Evolutionary conservation across 2,797 vertebrate genomes (phyloP).

Genomic region (Lates japonicus): DNA sequence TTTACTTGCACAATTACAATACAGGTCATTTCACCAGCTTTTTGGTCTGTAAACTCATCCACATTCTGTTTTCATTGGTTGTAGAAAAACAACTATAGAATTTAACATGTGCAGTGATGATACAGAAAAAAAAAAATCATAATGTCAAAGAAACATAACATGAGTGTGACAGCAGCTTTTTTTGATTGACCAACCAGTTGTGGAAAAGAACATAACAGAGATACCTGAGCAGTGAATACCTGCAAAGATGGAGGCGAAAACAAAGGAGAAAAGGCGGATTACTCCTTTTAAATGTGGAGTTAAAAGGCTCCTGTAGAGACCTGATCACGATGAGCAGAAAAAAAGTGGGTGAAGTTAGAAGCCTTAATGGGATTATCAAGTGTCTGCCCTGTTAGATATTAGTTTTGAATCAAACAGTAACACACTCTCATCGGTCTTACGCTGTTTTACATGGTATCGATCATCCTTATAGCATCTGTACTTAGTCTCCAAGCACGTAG

Average conservation of each 20-base stretch:
- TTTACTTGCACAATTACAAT: neutral
- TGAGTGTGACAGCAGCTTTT: neutral
- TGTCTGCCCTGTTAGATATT: neutral
- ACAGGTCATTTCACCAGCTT: neutral
- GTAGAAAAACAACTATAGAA: neutral
- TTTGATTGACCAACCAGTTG: neutral
- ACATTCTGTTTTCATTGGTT: neutral
- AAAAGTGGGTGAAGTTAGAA: neutral
- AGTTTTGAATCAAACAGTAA: neutral
- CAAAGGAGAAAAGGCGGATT: neutral
- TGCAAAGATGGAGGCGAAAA: too few relatives aligned
- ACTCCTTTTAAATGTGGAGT: neutral
- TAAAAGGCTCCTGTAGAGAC: neutral
- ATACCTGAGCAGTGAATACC: too few relatives aligned
- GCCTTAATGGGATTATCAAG: neutral
- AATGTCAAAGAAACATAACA: neutral
- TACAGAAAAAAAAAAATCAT: neutral
- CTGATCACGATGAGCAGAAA: neutral
- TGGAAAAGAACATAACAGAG: too few relatives aligned
- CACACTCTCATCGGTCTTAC: neutral
- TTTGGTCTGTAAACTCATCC: neutral
- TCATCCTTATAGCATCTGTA: neutral
- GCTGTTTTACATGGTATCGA: neutral
- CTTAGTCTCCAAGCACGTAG: neutral
- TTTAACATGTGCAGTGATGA: neutral